Base-by-base conservation (phyloP, 1,140 invertebrate genomes). In the Leptopilina boulardi region DNA sequence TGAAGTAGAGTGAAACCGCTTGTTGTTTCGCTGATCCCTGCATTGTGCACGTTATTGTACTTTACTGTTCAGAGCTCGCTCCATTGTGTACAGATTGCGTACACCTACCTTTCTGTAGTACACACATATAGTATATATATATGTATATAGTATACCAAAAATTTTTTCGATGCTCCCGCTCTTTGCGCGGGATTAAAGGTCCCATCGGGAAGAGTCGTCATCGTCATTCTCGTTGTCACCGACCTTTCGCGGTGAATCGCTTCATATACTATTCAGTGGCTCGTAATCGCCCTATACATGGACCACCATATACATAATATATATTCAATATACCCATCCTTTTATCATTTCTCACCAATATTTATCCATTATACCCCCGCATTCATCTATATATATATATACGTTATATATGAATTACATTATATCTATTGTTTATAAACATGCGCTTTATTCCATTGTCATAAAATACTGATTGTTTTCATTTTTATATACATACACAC, bases 21-120 rank as follows among this genome's bases (percentile, higher is more conserved):
- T 87, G 87, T 89, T 89, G 88, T 89, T 89, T 89, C 85, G 87
- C 81, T 89, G 87, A 89, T 89, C 88, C 87, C 83, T 15, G 86
- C 82, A 87, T 89, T 89, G 87, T 89, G 73, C 21, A 74, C 81
- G 76, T 84, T 86, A 84, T 86, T 86, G 82, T 84, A 80, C 75
- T 74, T 77, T 80, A 82, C 75, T 80, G 83, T 84, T 84, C 81
- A 83, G 85, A 87, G 84, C 84, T 85, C 82, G 79, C 71, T 21
- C 82, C 70, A 89, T 88, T 89, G 88, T 89, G 74, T 77, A 41
- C 82, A 80, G 86, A 84, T 84, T 82, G 84, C 84, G 80, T 82
- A 80, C 81, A 84, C 82, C 80, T 84, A 83, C 78, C 81, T 79
- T 75, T 72, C 44, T 71, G 47, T 44, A 30, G 23, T 74, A 11